Base-by-base conservation (phyloP, 2,797 vertebrate species). In the Poeciliopsis turneri region DNA sequence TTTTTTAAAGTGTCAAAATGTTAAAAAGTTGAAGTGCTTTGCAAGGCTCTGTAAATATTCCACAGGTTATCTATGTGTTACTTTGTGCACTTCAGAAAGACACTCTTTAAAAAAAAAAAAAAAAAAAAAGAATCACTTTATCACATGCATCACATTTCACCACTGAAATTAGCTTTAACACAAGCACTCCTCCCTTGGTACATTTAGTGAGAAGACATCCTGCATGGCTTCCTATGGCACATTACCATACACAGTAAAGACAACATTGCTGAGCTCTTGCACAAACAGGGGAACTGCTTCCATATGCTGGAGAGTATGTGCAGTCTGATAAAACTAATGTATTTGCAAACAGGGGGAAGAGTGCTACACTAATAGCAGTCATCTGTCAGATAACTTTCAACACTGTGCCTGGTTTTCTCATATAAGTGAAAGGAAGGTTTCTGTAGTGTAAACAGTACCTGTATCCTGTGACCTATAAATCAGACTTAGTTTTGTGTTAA, bases 311-410 rank as follows among this genome's bases (percentile, higher is more conserved):
- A 6, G 51, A 64, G 47, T 41, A 81, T 76, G 86, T 76, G 85
- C 77, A 80, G 83, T 86, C 84, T 74, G 87, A 89, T 81, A 57
- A 81, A 88, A 75, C n/a, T 13, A 41, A 75, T 12, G 70, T 25
- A 71, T 80, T 77, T 12, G 23, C 84, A 86, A 85, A 88, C 84
- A 75, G 72, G 16, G 74, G 86, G 78, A 57, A 1, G 70, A 83
- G 85, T 80, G 83, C 82, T 49, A 68, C 55, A 68, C 78, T 82
- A 80, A 79, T 86, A 81, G 81, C 80, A 83, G 76, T 82, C 90
- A 90, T 90, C 87, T 89, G 88, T 91, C 81, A 75, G 77, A 89
- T 79, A 83, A 78, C 89, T 91, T 89, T 87, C 80, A 47, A 33
- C 84, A 82, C 83, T 1, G 9, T 39, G 81, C 36, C 82, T 88